Conservation (phyloP, 2,113 vertebrate species). For the Poeciliopsis retropinna region DNA sequence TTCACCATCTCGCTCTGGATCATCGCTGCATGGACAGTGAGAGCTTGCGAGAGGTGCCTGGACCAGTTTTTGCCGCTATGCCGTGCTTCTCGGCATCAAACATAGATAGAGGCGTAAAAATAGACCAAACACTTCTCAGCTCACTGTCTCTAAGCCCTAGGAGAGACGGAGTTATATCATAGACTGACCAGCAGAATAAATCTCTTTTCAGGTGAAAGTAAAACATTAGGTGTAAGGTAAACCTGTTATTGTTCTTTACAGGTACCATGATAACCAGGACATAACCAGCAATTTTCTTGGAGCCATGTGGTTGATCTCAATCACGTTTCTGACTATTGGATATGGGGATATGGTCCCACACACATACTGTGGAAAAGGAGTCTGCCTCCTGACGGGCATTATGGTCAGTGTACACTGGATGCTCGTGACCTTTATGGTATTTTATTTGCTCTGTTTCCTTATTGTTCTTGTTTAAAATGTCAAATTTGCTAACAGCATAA, state of each 20-base stretch:
- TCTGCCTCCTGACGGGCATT: constrained; percentile 98
- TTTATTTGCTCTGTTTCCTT: not conserved
- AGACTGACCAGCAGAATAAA: not conserved
- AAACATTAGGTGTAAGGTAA: constrained; percentile 11
- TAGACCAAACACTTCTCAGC: constrained; percentile 37
- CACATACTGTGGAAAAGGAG: constrained; percentile 99
- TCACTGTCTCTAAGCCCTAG: constrained; percentile 23
- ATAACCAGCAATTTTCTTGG: constrained; percentile 99
- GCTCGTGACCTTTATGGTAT: not conserved
- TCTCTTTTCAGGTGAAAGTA: not conserved
- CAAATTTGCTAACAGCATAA: not conserved
- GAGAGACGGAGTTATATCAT: constrained; percentile 21
- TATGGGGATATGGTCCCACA: constrained; percentile 99
- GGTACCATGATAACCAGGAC: constrained; percentile 97
- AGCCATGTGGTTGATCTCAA: constrained; percentile 99
- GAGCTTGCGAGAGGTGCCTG: constrained; percentile 98
- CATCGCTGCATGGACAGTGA: constrained; percentile 99
- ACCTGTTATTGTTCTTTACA: constrained; percentile 75
- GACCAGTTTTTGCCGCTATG: constrained; percentile 56
- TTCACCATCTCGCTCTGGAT: constrained; percentile 99
- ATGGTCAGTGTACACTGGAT: constrained; percentile 86
- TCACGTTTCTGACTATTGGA: constrained; percentile 98
- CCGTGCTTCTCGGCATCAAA: constrained; percentile 52
- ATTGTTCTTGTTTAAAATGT: not conserved
- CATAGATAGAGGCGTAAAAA: constrained; percentile 70